Base-by-base conservation (phyloP, 2,888 invertebrate genomes). In the Nycteola revayana region DNA sequence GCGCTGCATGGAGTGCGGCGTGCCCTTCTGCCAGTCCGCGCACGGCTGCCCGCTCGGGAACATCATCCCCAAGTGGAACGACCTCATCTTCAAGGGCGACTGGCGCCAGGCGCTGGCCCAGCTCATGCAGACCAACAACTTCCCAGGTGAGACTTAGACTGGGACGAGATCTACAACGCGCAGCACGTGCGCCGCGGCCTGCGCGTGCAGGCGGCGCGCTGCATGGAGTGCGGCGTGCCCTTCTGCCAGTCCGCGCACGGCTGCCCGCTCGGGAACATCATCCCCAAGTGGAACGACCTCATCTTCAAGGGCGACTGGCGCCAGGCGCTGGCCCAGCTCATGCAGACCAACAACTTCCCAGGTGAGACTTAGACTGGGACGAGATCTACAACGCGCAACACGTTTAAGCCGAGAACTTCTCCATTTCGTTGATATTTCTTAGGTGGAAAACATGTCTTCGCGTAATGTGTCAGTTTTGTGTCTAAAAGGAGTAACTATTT, bases 291-390 rank as follows among this genome's bases (percentile, higher is more conserved):
- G 98, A 99, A 99, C 83, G 97, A 98, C 71, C 92, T 99, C 9
- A 92, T 99, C n/a, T 99, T 95, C 90, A 92, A 95, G 67, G 94
- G 93, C 28, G 95, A 98, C 69, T 99, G 99, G 99, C 92, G 93
- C 48, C 96, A 98, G 76, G 99, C 99, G 9, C 88, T 99, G 3
- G 92, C 94, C 39, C 98, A 98, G 58, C 90, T 99, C 33, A 81
- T 98, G 55, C 99, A 99, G 87, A 99, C 99, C 0, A 99, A 99
- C 73, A 99, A 99, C 80, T 99, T 99, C 90, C 99, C 99, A n/a
- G 94, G 86, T 86, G 7, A 21, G 14, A n/a, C n/a, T n/a, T n/a
- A n/a, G n/a, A n/a, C n/a, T n/a, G n/a, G n/a, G n/a, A n/a, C n/a
- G n/a, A n/a, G n/a, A n/a, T n/a, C n/a, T n/a, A n/a, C n/a, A n/a